Conservation (phyloP, 1,140 invertebrate genomes). For the Steinernema feltiae region DNA sequence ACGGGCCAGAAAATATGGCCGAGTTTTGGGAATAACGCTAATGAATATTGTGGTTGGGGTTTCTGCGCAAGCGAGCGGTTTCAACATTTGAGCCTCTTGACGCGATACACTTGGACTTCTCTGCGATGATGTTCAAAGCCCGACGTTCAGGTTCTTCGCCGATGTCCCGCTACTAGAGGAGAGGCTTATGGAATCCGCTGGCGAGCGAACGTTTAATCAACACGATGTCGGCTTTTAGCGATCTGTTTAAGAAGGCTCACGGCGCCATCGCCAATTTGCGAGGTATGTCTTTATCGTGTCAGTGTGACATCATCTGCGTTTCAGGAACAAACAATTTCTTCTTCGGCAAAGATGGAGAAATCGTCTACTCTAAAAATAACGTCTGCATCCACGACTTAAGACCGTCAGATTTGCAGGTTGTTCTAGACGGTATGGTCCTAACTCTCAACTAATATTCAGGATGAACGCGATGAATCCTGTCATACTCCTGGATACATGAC, state of each 20-base stretch:
- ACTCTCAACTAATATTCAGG: no score
- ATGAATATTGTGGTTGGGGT: no score
- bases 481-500: conserved; percentile 87
- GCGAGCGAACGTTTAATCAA: background rate
- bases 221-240: conserved; percentile 43
- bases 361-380: conserved; percentile 69
- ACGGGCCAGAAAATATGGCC: no score
- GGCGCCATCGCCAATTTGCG: conserved; percentile 49
- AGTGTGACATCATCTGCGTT: conserved; percentile 21
- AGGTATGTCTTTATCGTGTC: conserved; percentile 33
- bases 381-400: conserved; percentile 79
- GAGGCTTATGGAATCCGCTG: background rate
- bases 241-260: conserved; percentile 54
- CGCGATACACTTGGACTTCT: no score
- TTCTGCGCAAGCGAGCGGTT: no score
- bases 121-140: no score
- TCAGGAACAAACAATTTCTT: conserved; percentile 49
- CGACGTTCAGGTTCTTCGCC: no score
- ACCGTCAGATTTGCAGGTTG: background rate
- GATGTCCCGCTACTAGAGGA: no score
- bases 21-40: no score
- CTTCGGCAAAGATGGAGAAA: conserved; percentile 53
- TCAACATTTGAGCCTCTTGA: no score
- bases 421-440: no score
- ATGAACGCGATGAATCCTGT: conserved; percentile 67